Evolutionary conservation across 2,797 vertebrate species (phyloP).

Genomic region (Streptopelia turtur): DNA sequence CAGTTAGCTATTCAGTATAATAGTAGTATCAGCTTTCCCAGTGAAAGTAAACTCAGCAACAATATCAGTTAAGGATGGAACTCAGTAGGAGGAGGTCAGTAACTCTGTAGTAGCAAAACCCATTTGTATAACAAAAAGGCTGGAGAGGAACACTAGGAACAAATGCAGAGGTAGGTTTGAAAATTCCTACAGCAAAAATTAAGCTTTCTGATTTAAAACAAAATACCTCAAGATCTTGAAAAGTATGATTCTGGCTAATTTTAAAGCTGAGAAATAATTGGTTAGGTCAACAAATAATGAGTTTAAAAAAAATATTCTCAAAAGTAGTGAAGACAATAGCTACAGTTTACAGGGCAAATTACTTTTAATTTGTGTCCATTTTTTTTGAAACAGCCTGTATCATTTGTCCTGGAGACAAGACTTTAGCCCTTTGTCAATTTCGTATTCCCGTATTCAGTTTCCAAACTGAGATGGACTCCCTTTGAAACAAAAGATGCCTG

Average conservation of each 20-base stretch:
- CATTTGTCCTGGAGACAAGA: neutral
- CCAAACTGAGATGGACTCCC: neutral
- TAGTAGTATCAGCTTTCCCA: neutral
- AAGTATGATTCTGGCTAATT: neutral
- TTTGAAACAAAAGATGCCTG: neutral
- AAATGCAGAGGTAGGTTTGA: neutral
- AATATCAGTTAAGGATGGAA: neutral
- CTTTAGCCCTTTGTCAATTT: neutral
- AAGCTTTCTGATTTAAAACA: neutral
- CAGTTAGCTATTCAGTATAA: rapidly evolving
- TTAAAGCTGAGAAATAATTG: neutral
- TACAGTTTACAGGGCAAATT: neutral
- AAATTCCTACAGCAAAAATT: neutral
- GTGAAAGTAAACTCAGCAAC: neutral
- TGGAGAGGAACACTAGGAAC: neutral
- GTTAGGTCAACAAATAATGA: neutral
- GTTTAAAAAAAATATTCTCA: neutral
- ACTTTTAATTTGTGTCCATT: too few species aligned
- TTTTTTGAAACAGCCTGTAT: too few species aligned
- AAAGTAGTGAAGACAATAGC: neutral
- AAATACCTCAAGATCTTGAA: neutral
- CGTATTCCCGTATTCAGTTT: neutral
- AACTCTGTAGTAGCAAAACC: neutral
- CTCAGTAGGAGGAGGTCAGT: neutral
- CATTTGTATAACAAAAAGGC: neutral